These are phyloP conservation scores for Cinara cedri DNA, from an alignment of 2,888 invertebrate species.

Conservation along the genomic window DNA sequence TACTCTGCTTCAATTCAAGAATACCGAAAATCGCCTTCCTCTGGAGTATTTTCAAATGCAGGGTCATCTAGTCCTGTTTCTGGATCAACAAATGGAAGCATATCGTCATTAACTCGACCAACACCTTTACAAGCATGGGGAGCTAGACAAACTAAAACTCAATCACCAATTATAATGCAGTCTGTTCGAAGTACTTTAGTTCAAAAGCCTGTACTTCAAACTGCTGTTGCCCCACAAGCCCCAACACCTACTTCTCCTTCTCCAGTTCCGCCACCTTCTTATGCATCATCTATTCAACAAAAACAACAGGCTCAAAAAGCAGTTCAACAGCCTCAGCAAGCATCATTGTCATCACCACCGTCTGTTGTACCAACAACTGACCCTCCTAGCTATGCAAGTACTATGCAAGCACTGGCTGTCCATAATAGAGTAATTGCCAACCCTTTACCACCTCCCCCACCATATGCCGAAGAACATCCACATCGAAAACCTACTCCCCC, in stretches of 20 bases:
- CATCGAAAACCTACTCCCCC: constrained; percentile 51
- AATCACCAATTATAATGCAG: constrained; percentile 95
- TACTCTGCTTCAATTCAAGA: constrained; percentile 87
- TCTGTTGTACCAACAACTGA: constrained; percentile 78
- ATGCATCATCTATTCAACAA: constrained; percentile 80
- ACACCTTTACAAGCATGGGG: constrained; percentile 85
- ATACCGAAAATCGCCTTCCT: constrained; percentile 83
- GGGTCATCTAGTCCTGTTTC: constrained; percentile 85
- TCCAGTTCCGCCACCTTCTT: constrained; percentile 79
- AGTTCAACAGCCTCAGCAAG: constrained; percentile 64
- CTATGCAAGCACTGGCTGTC: constrained; percentile 79
- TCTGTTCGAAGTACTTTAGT: constrained; percentile 95
- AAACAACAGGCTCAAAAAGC: constrained; percentile 68
- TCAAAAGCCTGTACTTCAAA: constrained; percentile 92
- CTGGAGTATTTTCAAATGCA: constrained; percentile 84
- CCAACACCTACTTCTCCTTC: constrained; percentile 69
- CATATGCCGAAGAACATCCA: constrained; percentile 57
- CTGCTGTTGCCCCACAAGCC: constrained; percentile 89
- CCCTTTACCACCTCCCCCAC: constrained; percentile 58
- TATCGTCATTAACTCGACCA: constrained; percentile 72
- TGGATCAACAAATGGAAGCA: constrained; percentile 70
- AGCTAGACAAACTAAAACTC: constrained; percentile 84
- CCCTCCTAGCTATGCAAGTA: constrained; percentile 90
- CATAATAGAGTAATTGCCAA: constrained; percentile 69
- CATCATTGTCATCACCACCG: constrained; percentile 66